Evolutionary conservation across 2,888 invertebrate genomes (phyloP).

Genomic region (Antheraea yamamai): DNA sequence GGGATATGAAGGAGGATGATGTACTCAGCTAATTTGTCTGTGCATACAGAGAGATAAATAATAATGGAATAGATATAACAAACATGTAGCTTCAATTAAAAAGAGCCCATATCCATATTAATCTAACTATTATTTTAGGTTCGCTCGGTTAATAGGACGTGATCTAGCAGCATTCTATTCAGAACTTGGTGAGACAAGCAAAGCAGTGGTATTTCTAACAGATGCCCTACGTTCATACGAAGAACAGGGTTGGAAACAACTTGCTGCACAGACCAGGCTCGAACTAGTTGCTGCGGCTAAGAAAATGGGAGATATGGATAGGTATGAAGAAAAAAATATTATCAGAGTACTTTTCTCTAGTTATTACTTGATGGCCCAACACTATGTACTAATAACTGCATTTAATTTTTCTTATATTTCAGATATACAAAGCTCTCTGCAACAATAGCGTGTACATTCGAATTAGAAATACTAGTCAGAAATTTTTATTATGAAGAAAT

Average conservation of each 20-base stretch:
- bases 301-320: conserved; percentile 88
- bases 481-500: conserved; percentile 92
- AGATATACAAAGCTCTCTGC: conserved; percentile 90
- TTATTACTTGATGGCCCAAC: neutral
- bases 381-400: neutral
- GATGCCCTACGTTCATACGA: conserved; percentile 93
- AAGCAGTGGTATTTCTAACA: conserved; percentile 93
- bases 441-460: conserved; percentile 88
- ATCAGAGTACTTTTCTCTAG: neutral
- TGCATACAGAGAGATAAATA: no score
- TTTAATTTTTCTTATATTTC: conserved; percentile 33
- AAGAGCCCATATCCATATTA: neutral
- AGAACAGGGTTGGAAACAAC: conserved; percentile 92
- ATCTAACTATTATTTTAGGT: conserved; percentile 68
- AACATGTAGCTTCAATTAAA: neutral
- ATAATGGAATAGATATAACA: no score
- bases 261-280: conserved; percentile 91
- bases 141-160: conserved; percentile 93
- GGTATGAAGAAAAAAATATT: conserved; percentile 58
- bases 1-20: no score
- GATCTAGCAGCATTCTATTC: conserved; percentile 96
- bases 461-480: conserved; percentile 88
- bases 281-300: conserved; percentile 93
- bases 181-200: conserved; percentile 91
- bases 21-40: no score